A percentile compares a stretch with the other conserved stretches of the same genome.
Evolutionary conservation across 1,140 invertebrate species (phyloP).

Genomic region (Drosophila albomicans): DNA sequence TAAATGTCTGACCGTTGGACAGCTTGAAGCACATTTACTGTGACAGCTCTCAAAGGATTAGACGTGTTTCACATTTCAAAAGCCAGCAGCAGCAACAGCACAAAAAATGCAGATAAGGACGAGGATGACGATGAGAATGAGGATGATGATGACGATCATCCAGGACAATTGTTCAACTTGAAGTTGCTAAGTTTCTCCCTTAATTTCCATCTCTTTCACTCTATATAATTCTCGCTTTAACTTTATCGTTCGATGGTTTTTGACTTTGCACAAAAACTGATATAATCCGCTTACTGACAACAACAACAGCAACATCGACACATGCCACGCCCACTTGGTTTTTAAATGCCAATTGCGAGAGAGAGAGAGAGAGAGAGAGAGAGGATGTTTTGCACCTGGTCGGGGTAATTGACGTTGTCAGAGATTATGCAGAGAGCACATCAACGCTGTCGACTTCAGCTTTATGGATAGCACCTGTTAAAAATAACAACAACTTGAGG

Average conservation of each 20-base stretch:
- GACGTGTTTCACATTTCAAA: conserved; percentile 83
- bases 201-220: not conserved
- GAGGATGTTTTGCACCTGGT: conserved; percentile 44
- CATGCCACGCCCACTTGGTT: conserved; percentile 17
- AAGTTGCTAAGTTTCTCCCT: not conserved
- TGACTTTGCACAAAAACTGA: conserved; percentile 70
- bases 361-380: too few species aligned
- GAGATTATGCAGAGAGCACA: conserved; percentile 66
- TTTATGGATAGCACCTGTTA: conserved; percentile 25
- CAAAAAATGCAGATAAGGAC: conserved; percentile 24
- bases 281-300: conserved; percentile 72
- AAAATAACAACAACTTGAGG: conserved; percentile 19
- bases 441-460: conserved; percentile 9
- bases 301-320: conserved; percentile 13
- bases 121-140: conserved; percentile 23
- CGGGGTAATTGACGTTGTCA: conserved; percentile 80
- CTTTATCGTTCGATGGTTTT: conserved; percentile 32
- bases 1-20: conserved; percentile 72
- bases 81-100: conserved; percentile 31
- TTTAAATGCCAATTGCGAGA: conserved; percentile 51
- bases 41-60: conserved; percentile 84
- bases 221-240: not conserved
- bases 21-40: conserved; percentile 62
- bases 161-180: conserved; percentile 52
- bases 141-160: conserved; percentile 29